Evolutionary conservation across 2,797 vertebrate genomes (phyloP).

Genomic region (Malacoraja senta): DNA sequence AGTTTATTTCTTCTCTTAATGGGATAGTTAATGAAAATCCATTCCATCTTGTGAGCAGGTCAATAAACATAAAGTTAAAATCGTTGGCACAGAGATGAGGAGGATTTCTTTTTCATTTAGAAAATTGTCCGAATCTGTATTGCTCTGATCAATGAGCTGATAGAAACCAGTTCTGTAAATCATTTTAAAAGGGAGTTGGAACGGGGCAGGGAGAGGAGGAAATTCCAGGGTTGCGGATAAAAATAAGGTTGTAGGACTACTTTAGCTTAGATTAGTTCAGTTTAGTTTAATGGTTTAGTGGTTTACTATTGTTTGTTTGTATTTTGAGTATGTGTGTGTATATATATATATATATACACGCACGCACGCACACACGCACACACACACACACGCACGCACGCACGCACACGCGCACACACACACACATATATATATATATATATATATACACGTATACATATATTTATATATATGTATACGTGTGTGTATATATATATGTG

Average conservation of each 20-base stretch:
- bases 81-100: neutral
- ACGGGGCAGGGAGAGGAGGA: neutral
- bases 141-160: neutral
- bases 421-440: too few species aligned
- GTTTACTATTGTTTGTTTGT: too few species aligned
- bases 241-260: neutral
- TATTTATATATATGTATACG: too few species aligned
- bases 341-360: too few species aligned
- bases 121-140: neutral
- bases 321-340: too few species aligned
- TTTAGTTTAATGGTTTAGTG: too few species aligned
- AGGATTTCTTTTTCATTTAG: neutral
- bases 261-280: too few species aligned
- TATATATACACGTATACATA: too few species aligned
- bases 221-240: neutral
- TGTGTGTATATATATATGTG: too few species aligned
- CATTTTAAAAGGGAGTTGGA: neutral
- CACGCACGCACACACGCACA: too few species aligned
- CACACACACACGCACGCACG: too few species aligned
- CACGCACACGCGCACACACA: too few species aligned
- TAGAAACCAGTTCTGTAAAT: neutral
- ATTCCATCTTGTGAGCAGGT: neutral
- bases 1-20: neutral
- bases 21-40: neutral
- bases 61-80: neutral